Evolutionary conservation across 1,140 invertebrate species (phyloP), one percentile per base, ranked within the genome.

Genomic region (Drosophila miranda): DNA sequence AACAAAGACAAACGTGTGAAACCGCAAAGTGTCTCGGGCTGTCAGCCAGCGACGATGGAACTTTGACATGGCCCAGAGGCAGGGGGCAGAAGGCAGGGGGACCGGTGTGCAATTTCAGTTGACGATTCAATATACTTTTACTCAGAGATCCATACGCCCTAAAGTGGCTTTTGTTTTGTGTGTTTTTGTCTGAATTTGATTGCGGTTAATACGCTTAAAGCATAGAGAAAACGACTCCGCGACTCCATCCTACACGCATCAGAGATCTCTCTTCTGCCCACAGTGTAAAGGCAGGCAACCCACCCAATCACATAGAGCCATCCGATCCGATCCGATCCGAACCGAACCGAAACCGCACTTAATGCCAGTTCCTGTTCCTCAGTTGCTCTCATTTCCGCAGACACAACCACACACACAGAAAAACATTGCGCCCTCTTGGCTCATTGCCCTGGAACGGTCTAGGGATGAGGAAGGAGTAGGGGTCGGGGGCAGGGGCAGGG

Each of bases 401-500:
- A 42, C 52, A 53, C 48, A 74, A 55, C 19, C 19, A 19, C 19
- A 19, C 19, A 19, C 19, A 19, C 19, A 19, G 19, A 49, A 73
- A 56, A 72, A 80, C 79, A 78, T 81, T 78, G 81, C 78, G 77
- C 77, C 81, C 77, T 86, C 77, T 84, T 84, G 81, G 77, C 81
- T 81, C 77, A 66, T 84, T 79, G 80, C 80, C 72, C 72, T 63
- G 79, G 43, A 62, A 56, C 53, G 41, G 50, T 19, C 19, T 19
- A 19, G 19, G 19, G 19, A 19, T 19, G 2, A 19, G 19, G 19
- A 19, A 19, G 19, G 19, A 19, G 42, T 28, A 43, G 23, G 5
- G 23, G 23, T 0, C 3, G 2, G 30, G 30, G 8, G 8, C 3
- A 9, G 30, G 30, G 30, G 8, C 3, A 0, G 30, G 8, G 30